Evolutionary conservation across 35 echinoderm and acorn worm species (phyloP).

Genomic region (Acanthaster planci): DNA sequence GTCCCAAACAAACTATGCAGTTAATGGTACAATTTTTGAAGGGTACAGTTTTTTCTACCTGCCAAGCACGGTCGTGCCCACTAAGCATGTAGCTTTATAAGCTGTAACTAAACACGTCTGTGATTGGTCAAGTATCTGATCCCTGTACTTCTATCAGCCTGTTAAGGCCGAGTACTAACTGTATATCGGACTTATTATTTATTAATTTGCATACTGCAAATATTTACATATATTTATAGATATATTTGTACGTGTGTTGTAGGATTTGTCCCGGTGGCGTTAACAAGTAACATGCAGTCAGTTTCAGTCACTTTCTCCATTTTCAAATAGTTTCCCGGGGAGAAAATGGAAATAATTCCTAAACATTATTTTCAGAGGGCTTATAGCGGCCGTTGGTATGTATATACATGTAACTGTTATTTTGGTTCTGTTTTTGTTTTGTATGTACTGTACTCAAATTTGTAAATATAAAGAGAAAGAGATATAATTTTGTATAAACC

Average conservation of each 20-base stretch:
- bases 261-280: neutral
- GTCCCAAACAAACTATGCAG: neutral
- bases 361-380: neutral
- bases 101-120: neutral
- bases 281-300: neutral
- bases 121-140: neutral
- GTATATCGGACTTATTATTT: slow-evolving; percentile 23
- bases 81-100: too few relatives aligned
- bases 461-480: slow-evolving; percentile 9
- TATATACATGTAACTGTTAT: neutral
- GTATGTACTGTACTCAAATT: neutral
- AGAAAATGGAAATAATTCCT: neutral
- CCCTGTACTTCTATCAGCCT: neutral
- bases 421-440: slow-evolving; percentile 5
- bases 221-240: neutral
- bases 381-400: neutral
- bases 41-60: slow-evolving; percentile 17
- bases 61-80: neutral
- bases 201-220: slow-evolving; percentile 21
- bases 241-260: neutral
- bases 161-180: slow-evolving; percentile 11
- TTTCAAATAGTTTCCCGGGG: neutral
- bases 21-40: neutral
- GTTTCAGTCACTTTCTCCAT: neutral
- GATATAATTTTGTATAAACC: slow-evolving; percentile 30